Base-by-base conservation (phyloP, 2,797 vertebrate genomes). In the Gastrophryne carolinensis region DNA sequence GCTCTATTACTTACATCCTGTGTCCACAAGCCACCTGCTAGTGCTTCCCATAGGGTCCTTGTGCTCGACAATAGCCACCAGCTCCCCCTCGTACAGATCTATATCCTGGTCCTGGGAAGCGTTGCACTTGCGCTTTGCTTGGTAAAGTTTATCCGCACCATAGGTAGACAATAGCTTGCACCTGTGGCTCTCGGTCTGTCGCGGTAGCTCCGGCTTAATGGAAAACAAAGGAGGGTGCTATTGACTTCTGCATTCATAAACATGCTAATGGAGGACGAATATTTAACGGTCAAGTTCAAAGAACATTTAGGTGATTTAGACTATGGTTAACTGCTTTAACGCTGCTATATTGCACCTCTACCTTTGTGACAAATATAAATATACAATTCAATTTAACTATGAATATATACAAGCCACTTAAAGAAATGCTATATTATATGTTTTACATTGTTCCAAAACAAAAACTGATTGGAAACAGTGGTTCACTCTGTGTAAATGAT, bases 71-170 rank as follows among this genome's bases (percentile, higher is more conserved):
- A 94, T 89, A 56, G 94, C 98, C 84, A 98, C 96, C 86, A 98
- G 82, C 70, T 98, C 96, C 56, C 96, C 97, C 86, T 97, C 96
- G 73, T 95, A 89, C 82, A 99, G 88, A 81, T 92, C 90, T 56
- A 98, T 91, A 84, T 99, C 97, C 15, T 91, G 82, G 49, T 98
- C 95, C 86, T 98, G 97, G 0, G 94, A 93, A 37, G 95, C 96
- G 0, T 98, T 98, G 83, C 95, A 98, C 82, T 95, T 99, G 76
- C 98, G 95, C 87, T 96, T 98, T 17, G 96, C 93, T 87, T 92
- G 94, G 81, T 94, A 95, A 1, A 99, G 85, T 0, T 75, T 80
- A 30, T 89, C 89, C 1, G 73, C 21, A 0, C 89, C 84, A 79
- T 95, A 92, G 0, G 76, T 88, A 35, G 93, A 89, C 76, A 96